Percentiles rank a stretch among this genome's conserved stretches.
Evolutionary conservation across 92 coral and sea anemone genomes (phyloP).

Genomic region (Paragorgia papillata): DNA sequence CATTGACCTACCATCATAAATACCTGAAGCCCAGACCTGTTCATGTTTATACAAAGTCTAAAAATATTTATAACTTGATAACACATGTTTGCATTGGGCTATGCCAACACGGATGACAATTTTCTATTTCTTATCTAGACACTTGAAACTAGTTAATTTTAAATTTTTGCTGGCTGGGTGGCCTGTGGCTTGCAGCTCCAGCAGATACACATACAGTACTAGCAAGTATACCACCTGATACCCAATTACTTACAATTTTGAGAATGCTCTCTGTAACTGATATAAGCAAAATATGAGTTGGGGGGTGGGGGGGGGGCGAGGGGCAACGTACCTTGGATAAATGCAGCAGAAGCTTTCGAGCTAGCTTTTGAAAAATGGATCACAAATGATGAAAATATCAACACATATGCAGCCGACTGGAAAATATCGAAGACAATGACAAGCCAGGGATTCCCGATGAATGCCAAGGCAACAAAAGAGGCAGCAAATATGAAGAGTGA

Average conservation of each 20-base stretch:
- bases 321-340: slow-evolving; percentile 15
- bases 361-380: slow-evolving; percentile 23
- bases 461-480: slow-evolving; percentile 1
- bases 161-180: too few relatives aligned
- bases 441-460: slow-evolving; percentile 4
- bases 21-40: too few relatives aligned
- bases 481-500: background rate
- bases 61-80: too few relatives aligned
- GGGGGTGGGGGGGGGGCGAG: too few relatives aligned
- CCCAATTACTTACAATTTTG: background rate
- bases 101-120: too few relatives aligned
- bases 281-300: background rate
- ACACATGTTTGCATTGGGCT: too few relatives aligned
- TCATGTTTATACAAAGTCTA: too few relatives aligned
- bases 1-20: too few relatives aligned
- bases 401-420: background rate
- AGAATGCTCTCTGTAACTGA: background rate
- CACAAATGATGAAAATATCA: background rate
- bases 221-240: background rate
- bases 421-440: slow-evolving; percentile 13
- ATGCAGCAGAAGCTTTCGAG: slow-evolving; percentile 12
- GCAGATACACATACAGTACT: too few relatives aligned
- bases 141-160: too few relatives aligned
- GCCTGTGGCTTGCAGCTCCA: too few relatives aligned
- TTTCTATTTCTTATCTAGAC: too few relatives aligned